Percentiles rank a stretch among this genome's conserved stretches.
Conservation (phyloP, 2,888 invertebrate genomes). For the Strigamia crassipes region DNA sequence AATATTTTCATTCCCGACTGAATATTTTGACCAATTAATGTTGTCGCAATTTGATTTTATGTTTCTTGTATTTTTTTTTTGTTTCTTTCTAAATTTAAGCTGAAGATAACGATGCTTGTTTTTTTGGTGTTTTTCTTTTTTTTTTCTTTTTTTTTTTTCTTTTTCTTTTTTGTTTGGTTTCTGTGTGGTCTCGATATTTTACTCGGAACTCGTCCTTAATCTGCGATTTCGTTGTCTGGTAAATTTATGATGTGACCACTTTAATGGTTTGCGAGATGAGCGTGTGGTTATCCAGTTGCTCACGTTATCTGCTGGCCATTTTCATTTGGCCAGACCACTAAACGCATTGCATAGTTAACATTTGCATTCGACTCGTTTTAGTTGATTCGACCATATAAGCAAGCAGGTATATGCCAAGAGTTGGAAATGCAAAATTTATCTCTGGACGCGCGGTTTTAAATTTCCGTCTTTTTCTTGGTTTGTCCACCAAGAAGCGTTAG, state of each 20-base stretch:
- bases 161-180: background rate
- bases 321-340: constrained; percentile 11
- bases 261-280: constrained; percentile 10
- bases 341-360: constrained; percentile 18
- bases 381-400: background rate
- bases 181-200: constrained; percentile 10
- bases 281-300: constrained; percentile 21
- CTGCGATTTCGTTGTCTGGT: background rate
- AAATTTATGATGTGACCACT: constrained; percentile 21
- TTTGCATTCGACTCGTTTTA: background rate
- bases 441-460: background rate
- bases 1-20: constrained; percentile 4
- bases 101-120: background rate
- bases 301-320: constrained; percentile 11
- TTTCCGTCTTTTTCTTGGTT: constrained; percentile 3
- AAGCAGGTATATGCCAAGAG: background rate
- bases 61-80: background rate
- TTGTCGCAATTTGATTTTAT: background rate
- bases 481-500: background rate
- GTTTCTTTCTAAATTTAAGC: background rate
- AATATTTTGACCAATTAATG: constrained; percentile 11
- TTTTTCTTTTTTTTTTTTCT: background rate
- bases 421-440: constrained; percentile 10
- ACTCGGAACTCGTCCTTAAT: constrained; percentile 21
- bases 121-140: background rate